phyloP scores from a whole-genome alignment of 1,140 invertebrate genomes.

The Cotesia glomerata region DNA sequence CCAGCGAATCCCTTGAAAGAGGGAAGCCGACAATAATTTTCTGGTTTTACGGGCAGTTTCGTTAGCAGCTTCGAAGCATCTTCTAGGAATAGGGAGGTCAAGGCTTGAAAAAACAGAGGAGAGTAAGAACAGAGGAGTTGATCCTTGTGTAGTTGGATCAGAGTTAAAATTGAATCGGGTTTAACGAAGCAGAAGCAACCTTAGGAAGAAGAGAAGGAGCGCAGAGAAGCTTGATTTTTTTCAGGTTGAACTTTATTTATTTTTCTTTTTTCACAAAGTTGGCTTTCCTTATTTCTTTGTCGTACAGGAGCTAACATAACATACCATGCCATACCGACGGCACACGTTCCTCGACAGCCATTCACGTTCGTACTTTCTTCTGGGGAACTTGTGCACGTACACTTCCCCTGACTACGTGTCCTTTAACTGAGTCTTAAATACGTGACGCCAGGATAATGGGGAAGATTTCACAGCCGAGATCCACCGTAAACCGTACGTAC shows the following conservation, averaged over 20 bases:
- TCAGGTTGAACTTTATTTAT: neutral
- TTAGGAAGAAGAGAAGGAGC: neutral
- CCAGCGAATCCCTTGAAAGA: no score
- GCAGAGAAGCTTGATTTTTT: slow-evolving; percentile 14
- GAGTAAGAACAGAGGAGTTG: neutral
- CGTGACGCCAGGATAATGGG: slow-evolving; percentile 52
- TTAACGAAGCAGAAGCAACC: slow-evolving; percentile 45
- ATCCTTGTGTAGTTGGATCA: neutral
- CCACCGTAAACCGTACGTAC: slow-evolving; percentile 48
- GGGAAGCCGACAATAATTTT: no score
- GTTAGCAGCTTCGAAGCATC: no score
- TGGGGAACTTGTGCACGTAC: slow-evolving; percentile 27
- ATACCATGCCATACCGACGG: neutral
- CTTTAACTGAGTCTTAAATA: slow-evolving; percentile 58
- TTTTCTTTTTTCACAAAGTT: neutral
- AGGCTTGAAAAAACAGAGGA: slow-evolving; percentile 19
- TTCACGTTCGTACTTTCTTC: slow-evolving; percentile 37
- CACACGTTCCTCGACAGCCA: neutral
- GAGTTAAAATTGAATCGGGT: slow-evolving; percentile 44
- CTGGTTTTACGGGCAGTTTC: no score
- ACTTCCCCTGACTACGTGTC: slow-evolving; percentile 44
- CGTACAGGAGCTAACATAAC: neutral
- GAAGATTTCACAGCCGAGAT: slow-evolving; percentile 45
- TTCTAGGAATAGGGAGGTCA: neutral
- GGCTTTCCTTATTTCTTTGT: slow-evolving; percentile 10